Base-by-base conservation (phyloP, 2,113 vertebrate genomes). In the Dipodomys spectabilis region DNA sequence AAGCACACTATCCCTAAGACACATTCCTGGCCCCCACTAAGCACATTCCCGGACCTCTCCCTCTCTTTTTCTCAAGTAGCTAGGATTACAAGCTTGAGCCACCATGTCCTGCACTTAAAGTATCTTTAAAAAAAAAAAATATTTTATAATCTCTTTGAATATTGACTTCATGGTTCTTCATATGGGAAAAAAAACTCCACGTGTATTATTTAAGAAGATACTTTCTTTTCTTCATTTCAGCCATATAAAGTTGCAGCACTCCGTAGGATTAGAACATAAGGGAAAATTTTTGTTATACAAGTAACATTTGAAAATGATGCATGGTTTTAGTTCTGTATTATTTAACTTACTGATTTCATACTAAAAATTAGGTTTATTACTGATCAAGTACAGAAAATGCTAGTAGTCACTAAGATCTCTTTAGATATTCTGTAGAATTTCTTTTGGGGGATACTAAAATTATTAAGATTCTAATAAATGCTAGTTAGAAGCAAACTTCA, bases 291-390 rank as follows among this genome's bases (percentile, higher is more conserved):
- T 27, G 45, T 53, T 91, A 83, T 86, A 67, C 67, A 88, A 79
- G 83, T 88, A 95, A 95, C 87, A 84, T 80, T 84, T 74, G 45
- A 84, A 91, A 88, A 91, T 84, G 91, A 84, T 91, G 45, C 35
- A 79, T 84, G 67, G 30, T 20, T 93, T 91, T 80, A 57, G 89
- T 87, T 91, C 77, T 93, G 39, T 90, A 44, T 72, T 86, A 19
- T 74, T 79, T 62, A 95, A 28, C 23, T 79, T 93, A 91, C 60
- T 83, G 73, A 88, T 83, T 86, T 91, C 60, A 87, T 91, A 88
- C 73, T 74, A 88, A 93, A 73, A 87, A 78, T 65, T 81, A 87
- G 69, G 45, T 91, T 93, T 74, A 79, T 93, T 69, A 49, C 35
- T 62, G 25, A 78, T 73, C 32, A 92, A 87, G 83, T 73, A 67